Evolutionary conservation across 2,888 invertebrate species (phyloP).

Genomic region (Nomada fabriciana): DNA sequence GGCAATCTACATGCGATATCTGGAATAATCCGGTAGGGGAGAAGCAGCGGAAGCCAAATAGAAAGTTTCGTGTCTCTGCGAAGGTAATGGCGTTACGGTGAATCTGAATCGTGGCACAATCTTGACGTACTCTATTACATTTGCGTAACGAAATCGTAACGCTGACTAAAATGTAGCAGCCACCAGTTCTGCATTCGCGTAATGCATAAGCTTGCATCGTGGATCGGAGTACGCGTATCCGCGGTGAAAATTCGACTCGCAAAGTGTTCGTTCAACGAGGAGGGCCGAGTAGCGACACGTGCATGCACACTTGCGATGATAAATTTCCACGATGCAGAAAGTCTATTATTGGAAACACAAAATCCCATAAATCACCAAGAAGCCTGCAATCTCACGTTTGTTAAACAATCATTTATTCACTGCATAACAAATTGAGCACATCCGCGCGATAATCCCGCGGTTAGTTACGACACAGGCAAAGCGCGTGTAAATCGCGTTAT

Average conservation of each 20-base stretch:
- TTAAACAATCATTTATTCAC: conserved; percentile 8
- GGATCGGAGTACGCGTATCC: too few species aligned
- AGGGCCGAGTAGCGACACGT: too few species aligned
- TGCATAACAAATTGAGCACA: conserved; percentile 13
- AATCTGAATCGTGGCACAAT: background rate
- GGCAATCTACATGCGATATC: conserved; percentile 20
- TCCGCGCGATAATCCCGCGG: conserved; percentile 20
- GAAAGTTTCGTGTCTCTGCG: background rate
- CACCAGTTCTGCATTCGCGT: too few species aligned
- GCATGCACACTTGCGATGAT: too few species aligned
- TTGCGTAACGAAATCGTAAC: background rate
- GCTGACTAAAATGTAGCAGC: background rate
- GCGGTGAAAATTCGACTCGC: too few species aligned
- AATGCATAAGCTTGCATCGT: too few species aligned
- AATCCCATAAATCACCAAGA: background rate
- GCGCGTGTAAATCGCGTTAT: conserved; percentile 16
- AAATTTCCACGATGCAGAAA: background rate
- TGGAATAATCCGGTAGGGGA: conserved; percentile 1
- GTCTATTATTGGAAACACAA: background rate
- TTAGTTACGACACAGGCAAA: background rate
- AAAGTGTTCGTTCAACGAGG: too few species aligned
- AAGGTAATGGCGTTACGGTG: background rate
- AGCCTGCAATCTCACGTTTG: background rate
- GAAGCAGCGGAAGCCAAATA: conserved; percentile 6
- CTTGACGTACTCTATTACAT: too few species aligned